Evolutionary conservation across 2,113 vertebrate species (phyloP).

Genomic region (Silurus glanis): DNA sequence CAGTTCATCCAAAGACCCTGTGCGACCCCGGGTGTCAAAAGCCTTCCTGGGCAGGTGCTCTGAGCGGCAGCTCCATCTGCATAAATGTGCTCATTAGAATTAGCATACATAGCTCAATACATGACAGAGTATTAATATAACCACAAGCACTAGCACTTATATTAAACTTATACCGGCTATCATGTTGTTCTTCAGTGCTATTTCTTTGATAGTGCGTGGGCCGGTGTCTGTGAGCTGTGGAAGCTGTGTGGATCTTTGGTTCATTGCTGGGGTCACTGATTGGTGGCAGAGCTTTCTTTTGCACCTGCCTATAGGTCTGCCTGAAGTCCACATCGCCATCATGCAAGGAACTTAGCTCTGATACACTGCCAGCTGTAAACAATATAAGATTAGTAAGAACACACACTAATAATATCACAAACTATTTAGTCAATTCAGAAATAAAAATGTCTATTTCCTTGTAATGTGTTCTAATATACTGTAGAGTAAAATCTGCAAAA

Average conservation of each 20-base stretch:
- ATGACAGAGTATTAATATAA: not conserved
- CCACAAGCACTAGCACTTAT: not conserved
- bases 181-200: conserved; percentile 67
- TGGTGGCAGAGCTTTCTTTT: conserved; percentile 84
- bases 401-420: not conserved
- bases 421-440: not conserved
- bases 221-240: conserved; percentile 67
- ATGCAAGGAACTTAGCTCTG: conserved; percentile 94
- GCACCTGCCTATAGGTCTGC: conserved; percentile 83
- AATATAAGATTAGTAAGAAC: conserved; percentile 38
- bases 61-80: conserved; percentile 85
- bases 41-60: conserved; percentile 89
- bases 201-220: conserved; percentile 68
- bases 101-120: conserved; percentile 11
- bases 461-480: not conserved
- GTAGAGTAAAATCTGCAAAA: not conserved
- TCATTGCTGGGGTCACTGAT: conserved; percentile 78
- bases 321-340: conserved; percentile 83
- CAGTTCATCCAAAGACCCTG: conserved; percentile 91
- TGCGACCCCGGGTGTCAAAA: conserved; percentile 79
- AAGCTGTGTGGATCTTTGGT: conserved; percentile 71
- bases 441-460: not conserved
- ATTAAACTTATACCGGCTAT: conserved; percentile 62
- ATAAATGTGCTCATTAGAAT: not conserved
- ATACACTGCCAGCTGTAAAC: conserved; percentile 84